A percentile compares a stretch with the other conserved stretches of the same genome.
These are phyloP conservation scores for Euplagia quadripunctaria DNA, from an alignment of 2,888 invertebrate species.

Conservation along the genomic window DNA sequence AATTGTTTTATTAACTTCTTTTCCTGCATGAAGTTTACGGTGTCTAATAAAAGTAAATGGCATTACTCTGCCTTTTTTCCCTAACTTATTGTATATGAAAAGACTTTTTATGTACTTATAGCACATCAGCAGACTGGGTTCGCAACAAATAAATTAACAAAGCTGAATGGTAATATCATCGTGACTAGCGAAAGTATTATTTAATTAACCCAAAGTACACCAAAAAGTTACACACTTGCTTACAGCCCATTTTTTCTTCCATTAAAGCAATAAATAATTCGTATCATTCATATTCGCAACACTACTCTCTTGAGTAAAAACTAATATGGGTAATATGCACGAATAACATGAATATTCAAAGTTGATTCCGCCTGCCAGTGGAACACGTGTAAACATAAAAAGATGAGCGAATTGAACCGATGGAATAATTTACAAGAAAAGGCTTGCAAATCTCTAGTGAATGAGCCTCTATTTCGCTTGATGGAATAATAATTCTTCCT, in stretches of 20 bases:
- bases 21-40: too few relatives aligned
- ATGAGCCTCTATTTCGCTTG: constrained; percentile 18
- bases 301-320: constrained; percentile 17
- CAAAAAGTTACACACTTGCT: neutral
- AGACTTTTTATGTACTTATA: neutral
- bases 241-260: neutral
- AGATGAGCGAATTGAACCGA: constrained; percentile 24
- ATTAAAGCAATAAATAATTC: neutral
- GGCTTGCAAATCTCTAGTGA: constrained; percentile 16
- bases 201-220: neutral
- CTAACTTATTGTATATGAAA: too few relatives aligned
- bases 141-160: neutral
- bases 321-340: constrained; percentile 19
- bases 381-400: constrained; percentile 26
- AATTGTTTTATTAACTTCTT: too few relatives aligned
- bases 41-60: too few relatives aligned
- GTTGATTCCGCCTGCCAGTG: constrained; percentile 15
- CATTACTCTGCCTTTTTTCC: too few relatives aligned
- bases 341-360: constrained; percentile 23
- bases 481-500: constrained; percentile 21
- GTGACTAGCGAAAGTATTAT: neutral
- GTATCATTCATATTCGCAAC: constrained; percentile 5
- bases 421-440: constrained; percentile 28
- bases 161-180: neutral
- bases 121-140: neutral